Evolutionary conservation across 1,140 invertebrate species (phyloP), one percentile per base, ranked within the genome.

Genomic region (Nixonia krombeini): DNA sequence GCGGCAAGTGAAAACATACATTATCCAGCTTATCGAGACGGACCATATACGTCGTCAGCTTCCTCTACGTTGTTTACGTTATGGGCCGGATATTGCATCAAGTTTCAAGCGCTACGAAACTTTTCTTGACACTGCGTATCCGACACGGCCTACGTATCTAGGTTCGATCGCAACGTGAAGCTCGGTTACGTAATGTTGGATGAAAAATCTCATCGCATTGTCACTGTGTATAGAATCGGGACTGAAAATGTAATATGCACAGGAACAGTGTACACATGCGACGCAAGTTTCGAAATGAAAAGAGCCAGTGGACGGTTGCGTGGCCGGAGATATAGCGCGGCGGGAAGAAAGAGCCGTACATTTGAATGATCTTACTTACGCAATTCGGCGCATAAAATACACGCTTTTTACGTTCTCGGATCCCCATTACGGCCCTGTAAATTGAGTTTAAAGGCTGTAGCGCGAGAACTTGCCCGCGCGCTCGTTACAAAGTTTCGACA

Each of bases 401-500:
- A 38, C 31, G 26, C 21, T 29, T 57, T 70, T 64, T 70, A 70
- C 63, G 38, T 57, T 31, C 10, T 3, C 45, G 33, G 42, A 63
- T 28, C 61, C 55, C 29, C 49, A 61, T 70, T 64, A 61, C 52
- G 46, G 55, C 46, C 56, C 56, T 62, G 47, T 62, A 61, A 59
- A 70, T 65, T 65, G 53, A 61, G 47, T 61, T 70, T 46, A 65
- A 65, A 58, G 61, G 53, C 45, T 29, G 42, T 33, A 26, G 51
- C 33, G 31, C 59, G 65, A 55, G 51, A 65, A 57, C 46, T 69
- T 65, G 65, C 42, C 49, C 42, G n/a, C 50, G 47, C 58, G 55
- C 70, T 69, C 61, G 65, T 65, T 72, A 69, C 70, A 69, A 72
- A 72, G 50, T 72, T 72, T 61, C 57, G 53, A 52, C 63, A 51